These are phyloP conservation scores for Odontamblyopus rebecca DNA, from an alignment of 2,797 vertebrate genomes.

Conservation along the genomic window DNA sequence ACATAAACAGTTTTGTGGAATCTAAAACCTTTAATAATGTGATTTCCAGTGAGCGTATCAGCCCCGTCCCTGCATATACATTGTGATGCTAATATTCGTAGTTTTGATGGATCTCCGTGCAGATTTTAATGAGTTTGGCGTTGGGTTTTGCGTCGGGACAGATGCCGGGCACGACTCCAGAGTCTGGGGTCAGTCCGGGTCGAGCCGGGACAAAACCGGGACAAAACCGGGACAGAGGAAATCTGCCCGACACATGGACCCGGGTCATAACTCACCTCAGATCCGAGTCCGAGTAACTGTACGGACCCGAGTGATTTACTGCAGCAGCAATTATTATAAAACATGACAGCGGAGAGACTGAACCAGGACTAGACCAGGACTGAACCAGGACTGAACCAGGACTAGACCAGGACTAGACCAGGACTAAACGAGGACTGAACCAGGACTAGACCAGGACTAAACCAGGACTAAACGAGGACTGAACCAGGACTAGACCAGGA, in stretches of 20 bases:
- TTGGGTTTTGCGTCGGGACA: not conserved
- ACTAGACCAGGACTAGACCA: too few species aligned
- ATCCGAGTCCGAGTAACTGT: not conserved
- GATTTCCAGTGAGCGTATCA: too few species aligned
- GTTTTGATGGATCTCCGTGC: not conserved
- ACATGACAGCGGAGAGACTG: not conserved
- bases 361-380: too few species aligned
- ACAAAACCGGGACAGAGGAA: not conserved
- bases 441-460: too few species aligned
- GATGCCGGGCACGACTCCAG: not conserved
- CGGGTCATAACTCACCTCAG: not conserved
- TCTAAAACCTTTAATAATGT: too few species aligned
- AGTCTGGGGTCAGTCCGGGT: not conserved
- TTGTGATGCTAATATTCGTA: not conserved
- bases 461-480: too few species aligned
- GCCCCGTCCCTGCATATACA: not conserved
- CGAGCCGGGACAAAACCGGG: not conserved
- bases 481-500: too few species aligned
- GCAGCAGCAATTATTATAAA: not conserved
- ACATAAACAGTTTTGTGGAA: too few species aligned
- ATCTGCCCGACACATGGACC: not conserved
- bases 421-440: too few species aligned
- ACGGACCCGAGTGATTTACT: not conserved
- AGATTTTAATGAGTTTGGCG: not conserved
- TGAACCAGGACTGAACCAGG: too few species aligned